These are phyloP conservation scores for Subanguina moxae DNA, from an alignment of 1,140 invertebrate genomes.

Conservation along the genomic window DNA sequence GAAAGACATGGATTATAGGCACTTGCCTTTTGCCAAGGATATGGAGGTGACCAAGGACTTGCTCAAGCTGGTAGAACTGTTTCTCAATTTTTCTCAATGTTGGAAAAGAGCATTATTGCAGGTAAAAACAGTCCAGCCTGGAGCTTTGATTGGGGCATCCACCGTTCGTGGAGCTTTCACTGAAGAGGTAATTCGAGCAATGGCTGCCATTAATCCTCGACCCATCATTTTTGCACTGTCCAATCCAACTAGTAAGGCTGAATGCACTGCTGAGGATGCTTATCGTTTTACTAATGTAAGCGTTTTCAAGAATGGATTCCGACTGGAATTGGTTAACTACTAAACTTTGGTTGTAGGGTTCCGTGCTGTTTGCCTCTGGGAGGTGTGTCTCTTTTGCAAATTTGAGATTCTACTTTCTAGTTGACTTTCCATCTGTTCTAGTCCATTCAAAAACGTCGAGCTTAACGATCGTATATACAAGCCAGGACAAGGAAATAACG, in stretches of 20 bases:
- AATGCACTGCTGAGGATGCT: slow-evolving; percentile 88
- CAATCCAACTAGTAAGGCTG: slow-evolving; percentile 90
- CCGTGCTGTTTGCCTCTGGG: slow-evolving; percentile 82
- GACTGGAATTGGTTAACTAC: no score
- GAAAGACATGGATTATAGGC: slow-evolving; percentile 62
- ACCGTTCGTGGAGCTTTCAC: slow-evolving; percentile 86
- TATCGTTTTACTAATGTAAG: slow-evolving; percentile 78
- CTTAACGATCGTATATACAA: slow-evolving; percentile 74
- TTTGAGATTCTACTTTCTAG: no score
- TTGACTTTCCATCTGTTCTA: slow-evolving; percentile 58
- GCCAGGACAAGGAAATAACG: slow-evolving; percentile 91
- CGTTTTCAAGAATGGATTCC: slow-evolving; percentile 22
- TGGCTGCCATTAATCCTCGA: slow-evolving; percentile 77
- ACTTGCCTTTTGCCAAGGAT: slow-evolving; percentile 81
- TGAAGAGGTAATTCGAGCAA: slow-evolving; percentile 74
- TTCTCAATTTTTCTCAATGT: not conserved
- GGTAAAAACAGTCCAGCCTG: slow-evolving; percentile 69
- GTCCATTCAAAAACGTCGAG: slow-evolving; percentile 78
- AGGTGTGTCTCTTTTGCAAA: no score
- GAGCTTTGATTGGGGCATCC: slow-evolving; percentile 71
- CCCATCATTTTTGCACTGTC: slow-evolving; percentile 91
- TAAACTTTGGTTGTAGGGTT: slow-evolving; percentile 66
- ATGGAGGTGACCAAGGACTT: slow-evolving; percentile 73
- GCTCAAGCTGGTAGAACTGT: slow-evolving; percentile 71
- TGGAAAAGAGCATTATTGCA: not conserved